These are phyloP conservation scores for Steatocranus sp. DNA, from an alignment of 2,797 vertebrate genomes.

Conservation along the genomic window DNA sequence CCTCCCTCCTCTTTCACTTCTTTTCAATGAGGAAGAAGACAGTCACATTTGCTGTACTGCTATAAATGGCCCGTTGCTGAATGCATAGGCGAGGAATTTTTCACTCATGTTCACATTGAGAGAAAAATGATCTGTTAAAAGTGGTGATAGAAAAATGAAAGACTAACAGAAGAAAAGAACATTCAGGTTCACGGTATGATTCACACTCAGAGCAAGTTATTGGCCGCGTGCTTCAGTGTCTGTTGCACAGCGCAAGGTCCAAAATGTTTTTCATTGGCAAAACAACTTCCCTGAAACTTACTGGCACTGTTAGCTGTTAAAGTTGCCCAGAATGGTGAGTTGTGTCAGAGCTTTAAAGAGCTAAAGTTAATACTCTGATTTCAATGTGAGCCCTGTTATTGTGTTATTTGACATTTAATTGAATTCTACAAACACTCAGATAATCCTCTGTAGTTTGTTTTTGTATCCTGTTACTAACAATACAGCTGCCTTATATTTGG, in stretches of 20 bases:
- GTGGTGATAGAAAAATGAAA: not conserved
- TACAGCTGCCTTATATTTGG: constrained; percentile 3
- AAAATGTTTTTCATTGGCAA: constrained; percentile 43
- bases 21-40: constrained; percentile 8
- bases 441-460: not conserved
- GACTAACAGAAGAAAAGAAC: constrained; percentile 23
- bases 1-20: constrained; percentile 4
- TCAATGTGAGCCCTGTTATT: not conserved
- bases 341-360: constrained; percentile 11
- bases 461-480: not conserved
- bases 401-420: not conserved
- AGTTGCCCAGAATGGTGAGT: constrained; percentile 34
- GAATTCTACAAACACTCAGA: not conserved
- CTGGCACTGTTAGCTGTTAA: constrained; percentile 10
- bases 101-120: not conserved
- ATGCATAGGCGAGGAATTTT: not conserved
- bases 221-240: not conserved
- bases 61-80: constrained; percentile 4
- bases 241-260: not conserved
- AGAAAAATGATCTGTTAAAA: not conserved
- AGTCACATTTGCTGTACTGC: not conserved
- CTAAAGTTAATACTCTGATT: not conserved
- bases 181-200: constrained; percentile 15
- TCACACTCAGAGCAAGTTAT: constrained; percentile 30
- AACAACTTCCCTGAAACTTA: constrained; percentile 25